Evolutionary conservation across 2,888 invertebrate species (phyloP), one percentile per base, ranked within the genome.

Genomic region (Thelaira solivaga): DNA sequence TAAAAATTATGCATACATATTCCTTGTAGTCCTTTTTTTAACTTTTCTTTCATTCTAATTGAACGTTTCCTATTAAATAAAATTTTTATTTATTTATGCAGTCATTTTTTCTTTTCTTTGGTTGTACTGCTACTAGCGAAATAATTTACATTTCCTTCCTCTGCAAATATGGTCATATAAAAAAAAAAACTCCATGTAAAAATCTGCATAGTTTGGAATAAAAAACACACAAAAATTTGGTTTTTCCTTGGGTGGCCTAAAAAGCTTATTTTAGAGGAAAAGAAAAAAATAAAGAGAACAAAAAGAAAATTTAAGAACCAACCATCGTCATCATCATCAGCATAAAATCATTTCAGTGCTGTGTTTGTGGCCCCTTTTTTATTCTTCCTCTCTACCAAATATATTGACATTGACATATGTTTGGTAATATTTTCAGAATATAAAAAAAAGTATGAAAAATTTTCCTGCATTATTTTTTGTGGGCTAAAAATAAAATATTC

Each of bases 351-450:
- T 69, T 68, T 65, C 31, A 53, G 22, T 43, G 59, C 51, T 74
- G 73, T 51, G n/a, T n/a, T n/a, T n/a, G n/a, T n/a, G n/a, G n/a
- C n/a, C n/a, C 59, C 53, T 62, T 36, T 45, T 47, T 31, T 43
- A 55, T 59, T 64, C 51, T 67, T 65, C 18, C 36, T 59, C 16
- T 64, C 51, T 67, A 59, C 18, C 36, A 51, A 11, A 45, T 41
- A 6, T 67, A 72, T 67, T 76, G 76, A 72, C 76, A 76, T 72
- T 76, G 76, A 72, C 76, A 76, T 76, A 76, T 76, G 76, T 49
- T 72, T 67, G 59, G 61, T 61, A 67, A 76, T 76, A 53, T 59
- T 76, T 71, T 22, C n/a, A n/a, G n/a, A 24, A 10, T 31, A 57
- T 24, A 18, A 18, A 8, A 34, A 34, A 34, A 65, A 34, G 47